Evolutionary conservation across 1,140 invertebrate species (phyloP), one percentile per base, ranked within the genome.

Genomic region (Penaeus chinensis): DNA sequence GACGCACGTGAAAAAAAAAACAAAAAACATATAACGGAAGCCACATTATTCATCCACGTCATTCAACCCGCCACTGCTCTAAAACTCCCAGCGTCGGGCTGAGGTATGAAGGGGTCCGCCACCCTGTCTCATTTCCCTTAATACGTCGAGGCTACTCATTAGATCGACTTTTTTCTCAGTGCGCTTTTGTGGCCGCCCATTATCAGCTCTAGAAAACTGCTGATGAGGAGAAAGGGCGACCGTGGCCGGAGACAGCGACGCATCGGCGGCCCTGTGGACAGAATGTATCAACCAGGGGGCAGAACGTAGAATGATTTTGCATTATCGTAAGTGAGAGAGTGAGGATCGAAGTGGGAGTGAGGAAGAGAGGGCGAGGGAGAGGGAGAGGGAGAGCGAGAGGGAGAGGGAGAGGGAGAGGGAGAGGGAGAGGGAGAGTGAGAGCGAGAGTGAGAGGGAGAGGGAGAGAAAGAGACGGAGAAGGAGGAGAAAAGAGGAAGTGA

Each of bases 261-360:
- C 11, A 54, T 54, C 54, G 54, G 54, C 54, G 16, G 54, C 54
- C 54, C 10, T 54, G 54, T 54, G 54, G 54, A 54, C 54, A 54
- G 7, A 54, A 54, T 54, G 54, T 54, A 54, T 54, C 54, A 54
- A 13, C 54, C 10, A 2, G 66, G 32, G 22, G 32, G 20, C 22
- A 69, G 63, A 47, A 71, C 5, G 81, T n/a, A 65, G 63, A 27
- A 42, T 27, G 81, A 83, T 32, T 13, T 62, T 32, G 27, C 22
- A n/a, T 61, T 24, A 20, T 63, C 22, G 8, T n/a, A 65, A 22
- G 18, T 22, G 65, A 54, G 60, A 24, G 65, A 76, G 69, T 61
- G 83, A 84, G 83, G 61, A 47, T 74, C 71, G 74, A 47, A 76
- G 83, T 37, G 71, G 62, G 60, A 77, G 66, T 19, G 82, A 84